phyloP scores from a whole-genome alignment of 2,888 invertebrate species.

The Criorhina ranunculi region DNA sequence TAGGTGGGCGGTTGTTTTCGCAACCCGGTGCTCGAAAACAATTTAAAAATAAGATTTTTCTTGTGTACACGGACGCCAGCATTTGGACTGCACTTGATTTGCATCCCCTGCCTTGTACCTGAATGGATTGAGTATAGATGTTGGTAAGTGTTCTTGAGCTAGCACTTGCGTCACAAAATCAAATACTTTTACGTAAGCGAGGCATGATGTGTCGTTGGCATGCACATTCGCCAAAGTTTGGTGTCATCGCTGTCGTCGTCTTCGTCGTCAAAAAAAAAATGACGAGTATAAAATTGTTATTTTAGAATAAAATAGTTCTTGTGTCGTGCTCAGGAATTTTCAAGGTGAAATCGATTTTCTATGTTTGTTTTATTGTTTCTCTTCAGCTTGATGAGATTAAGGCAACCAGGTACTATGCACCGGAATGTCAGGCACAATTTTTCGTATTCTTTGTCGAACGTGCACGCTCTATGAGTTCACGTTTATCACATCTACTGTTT shows the following conservation, averaged over 20 bases:
- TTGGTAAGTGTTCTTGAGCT: constrained; percentile 62
- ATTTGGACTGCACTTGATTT: constrained; percentile 56
- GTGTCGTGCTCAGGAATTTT: constrained; percentile 46
- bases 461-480: not conserved
- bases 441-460: not conserved
- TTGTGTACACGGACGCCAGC: constrained; percentile 2
- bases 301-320: constrained; percentile 66
- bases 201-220: constrained; percentile 39
- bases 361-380: constrained; percentile 39
- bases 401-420: constrained; percentile 3
- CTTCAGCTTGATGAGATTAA: constrained; percentile 19
- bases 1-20: constrained; percentile 57
- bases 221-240: constrained; percentile 57
- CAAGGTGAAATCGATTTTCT: constrained; percentile 71
- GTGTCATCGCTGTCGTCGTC: constrained; percentile 40
- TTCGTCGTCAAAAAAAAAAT: constrained; percentile 25
- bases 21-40: constrained; percentile 33
- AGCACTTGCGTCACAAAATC: constrained; percentile 63
- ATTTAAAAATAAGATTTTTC: constrained; percentile 57
- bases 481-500: not conserved
- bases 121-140: constrained; percentile 48
- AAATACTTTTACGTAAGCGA: constrained; percentile 50
- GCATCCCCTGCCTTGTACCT: constrained; percentile 56
- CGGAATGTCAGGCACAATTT: not conserved
- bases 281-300: constrained; percentile 50